Evolutionary conservation across 1,140 invertebrate species (phyloP), one percentile per base, ranked within the genome.

Genomic region (Drosophila saltans): DNA sequence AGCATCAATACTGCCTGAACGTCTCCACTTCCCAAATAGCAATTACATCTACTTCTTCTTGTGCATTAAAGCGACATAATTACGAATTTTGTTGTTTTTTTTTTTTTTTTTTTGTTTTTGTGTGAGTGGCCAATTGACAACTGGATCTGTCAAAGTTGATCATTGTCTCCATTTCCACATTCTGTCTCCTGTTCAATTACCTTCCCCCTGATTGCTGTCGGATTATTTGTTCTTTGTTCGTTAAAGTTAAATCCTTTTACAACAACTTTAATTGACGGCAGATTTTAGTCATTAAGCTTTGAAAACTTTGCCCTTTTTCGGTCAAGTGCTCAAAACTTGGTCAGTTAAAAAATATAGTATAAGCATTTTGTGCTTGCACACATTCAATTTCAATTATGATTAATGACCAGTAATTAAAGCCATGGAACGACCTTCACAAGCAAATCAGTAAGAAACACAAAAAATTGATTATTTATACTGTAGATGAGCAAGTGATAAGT

Each of bases 61-160:
- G 76, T 88, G 75, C 84, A 88, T 88, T 88, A 88, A 88, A 89
- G 80, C 72, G 85, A 68, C 83, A 88, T 88, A 88, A 88, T 89
- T 89, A 80, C 77, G 66, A 86, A 78, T 84, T 21, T 21, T 8
- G 21, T 8, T 48, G 5, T 24, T 8, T 48, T 21, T 48, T 21
- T 48, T 41, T 41, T 41, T 41, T 11, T 16, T 16, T 24, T 8
- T 48, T 21, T 48, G 7, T 48, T 41, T 16, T 41, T 41, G 2
- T 16, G 75, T 61, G 71, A 39, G 16, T 28, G 40, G 62, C 73
- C 66, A 36, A 63, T 28, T n/a, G 10, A 43, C 30, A 16, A 16
- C 60, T n/a, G 45, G 16, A 40, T 36, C 59, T 52, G 66, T 43
- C 60, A 26, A 57, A 72, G 74, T 62, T 78, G 66, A 78, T 75